Percentiles rank a stretch among this genome's conserved stretches.
phyloP scores from a whole-genome alignment of 2,888 invertebrate species.

The Tenthredo mesomela region DNA sequence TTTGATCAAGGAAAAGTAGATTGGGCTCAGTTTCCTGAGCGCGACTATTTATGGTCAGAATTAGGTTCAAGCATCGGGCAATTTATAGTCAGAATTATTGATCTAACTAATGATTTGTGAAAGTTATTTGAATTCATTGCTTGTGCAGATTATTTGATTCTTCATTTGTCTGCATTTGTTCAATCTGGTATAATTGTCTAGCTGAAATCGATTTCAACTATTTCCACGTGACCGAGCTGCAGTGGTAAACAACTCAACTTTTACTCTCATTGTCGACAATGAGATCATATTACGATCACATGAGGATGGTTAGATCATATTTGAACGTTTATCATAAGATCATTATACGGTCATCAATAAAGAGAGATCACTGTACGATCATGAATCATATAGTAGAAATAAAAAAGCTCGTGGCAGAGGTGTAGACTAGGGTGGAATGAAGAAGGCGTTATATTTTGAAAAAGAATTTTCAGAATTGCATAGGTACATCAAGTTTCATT shows the following conservation, averaged over 20 bases:
- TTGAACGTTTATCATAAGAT: conserved; percentile 21
- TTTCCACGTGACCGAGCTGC: neutral
- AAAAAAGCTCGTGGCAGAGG: neutral
- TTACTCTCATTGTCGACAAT: conserved; percentile 41
- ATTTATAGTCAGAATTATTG: neutral
- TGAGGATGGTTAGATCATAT: conserved; percentile 31
- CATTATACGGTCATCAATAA: conserved; percentile 29
- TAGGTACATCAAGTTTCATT: neutral
- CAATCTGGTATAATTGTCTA: conserved; percentile 4
- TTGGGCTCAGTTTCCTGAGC: neutral
- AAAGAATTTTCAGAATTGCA: neutral
- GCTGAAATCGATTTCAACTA: neutral
- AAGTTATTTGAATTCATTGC: neutral
- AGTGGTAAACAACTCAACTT: neutral
- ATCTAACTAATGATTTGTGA: neutral
- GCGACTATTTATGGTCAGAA: neutral
- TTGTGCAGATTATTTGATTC: neutral
- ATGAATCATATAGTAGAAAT: neutral
- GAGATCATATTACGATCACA: conserved; percentile 24
- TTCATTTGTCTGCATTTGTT: neutral
- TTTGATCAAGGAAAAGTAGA: neutral
- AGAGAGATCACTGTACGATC: neutral
- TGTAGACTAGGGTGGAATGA: neutral
- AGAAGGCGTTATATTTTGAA: neutral
- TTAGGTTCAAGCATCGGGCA: neutral